These are phyloP conservation scores for Melanotaenia maccullochi DNA, from an alignment of 2,797 vertebrate genomes.

Conservation along the genomic window DNA sequence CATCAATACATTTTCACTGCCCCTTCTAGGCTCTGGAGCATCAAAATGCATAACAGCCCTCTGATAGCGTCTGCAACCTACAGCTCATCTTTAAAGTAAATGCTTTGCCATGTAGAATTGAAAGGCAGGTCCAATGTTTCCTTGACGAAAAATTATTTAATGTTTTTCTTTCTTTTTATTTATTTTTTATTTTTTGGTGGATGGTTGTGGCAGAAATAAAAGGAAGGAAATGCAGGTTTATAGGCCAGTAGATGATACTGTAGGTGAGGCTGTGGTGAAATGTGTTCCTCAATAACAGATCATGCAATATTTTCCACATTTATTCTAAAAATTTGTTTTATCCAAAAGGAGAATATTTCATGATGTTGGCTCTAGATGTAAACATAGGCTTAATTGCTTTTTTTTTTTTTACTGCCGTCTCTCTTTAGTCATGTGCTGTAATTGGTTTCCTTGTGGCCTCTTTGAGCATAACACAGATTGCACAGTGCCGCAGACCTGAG, in stretches of 20 bases:
- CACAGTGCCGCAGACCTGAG: slow-evolving; percentile 77
- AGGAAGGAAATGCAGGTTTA: slow-evolving; percentile 13
- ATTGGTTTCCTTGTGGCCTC: slow-evolving; percentile 59
- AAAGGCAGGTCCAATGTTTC: slow-evolving; percentile 41
- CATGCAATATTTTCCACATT: slow-evolving; percentile 19
- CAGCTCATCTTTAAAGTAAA: slow-evolving; percentile 66
- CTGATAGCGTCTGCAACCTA: slow-evolving; percentile 65
- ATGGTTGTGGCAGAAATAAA: slow-evolving; percentile 22
- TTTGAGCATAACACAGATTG: slow-evolving; percentile 54
- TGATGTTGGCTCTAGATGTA: slow-evolving; percentile 16
- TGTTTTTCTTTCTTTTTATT: background rate
- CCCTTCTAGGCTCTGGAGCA: slow-evolving; percentile 37
- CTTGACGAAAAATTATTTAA: slow-evolving; percentile 23
- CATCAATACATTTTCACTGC: slow-evolving; percentile 61
- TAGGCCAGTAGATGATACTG: slow-evolving; percentile 7
- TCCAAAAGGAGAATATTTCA: slow-evolving; percentile 22
- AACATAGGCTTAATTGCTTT: slow-evolving; percentile 17
- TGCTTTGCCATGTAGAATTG: slow-evolving; percentile 49
- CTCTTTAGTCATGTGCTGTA: slow-evolving; percentile 39
- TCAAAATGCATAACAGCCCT: slow-evolving; percentile 65
- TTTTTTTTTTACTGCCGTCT: slow-evolving; percentile 19
- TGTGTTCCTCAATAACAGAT: background rate
- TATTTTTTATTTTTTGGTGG: background rate
- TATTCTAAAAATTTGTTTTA: slow-evolving; percentile 35
- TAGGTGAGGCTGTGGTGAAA: background rate